Conservation (phyloP, 1,140 invertebrate species). For the Drosophila kohkoa region DNA sequence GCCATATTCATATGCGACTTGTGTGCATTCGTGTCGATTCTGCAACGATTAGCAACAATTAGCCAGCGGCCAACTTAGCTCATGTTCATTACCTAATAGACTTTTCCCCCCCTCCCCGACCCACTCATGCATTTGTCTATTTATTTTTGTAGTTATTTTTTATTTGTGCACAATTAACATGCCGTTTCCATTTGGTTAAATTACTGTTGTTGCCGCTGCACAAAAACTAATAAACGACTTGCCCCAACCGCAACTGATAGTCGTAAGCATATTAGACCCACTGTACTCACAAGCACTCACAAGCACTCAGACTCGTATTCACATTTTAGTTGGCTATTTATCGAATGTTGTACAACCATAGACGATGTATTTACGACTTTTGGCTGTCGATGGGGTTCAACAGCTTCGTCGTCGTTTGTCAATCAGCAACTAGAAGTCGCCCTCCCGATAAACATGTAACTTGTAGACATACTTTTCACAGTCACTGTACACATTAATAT, state of each 20-base stretch:
- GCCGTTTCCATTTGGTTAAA: constrained; percentile 67
- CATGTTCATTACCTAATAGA: constrained; percentile 76
- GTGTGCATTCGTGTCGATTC: constrained; percentile 64
- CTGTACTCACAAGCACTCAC: neutral
- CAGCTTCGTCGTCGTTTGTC: constrained; percentile 58
- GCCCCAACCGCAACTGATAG: constrained; percentile 29
- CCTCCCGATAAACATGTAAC: constrained; percentile 30
- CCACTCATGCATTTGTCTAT: neutral
- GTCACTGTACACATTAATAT: constrained; percentile 44
- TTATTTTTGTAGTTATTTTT: constrained; percentile 25
- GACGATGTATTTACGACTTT: constrained; percentile 69
- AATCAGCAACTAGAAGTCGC: constrained; percentile 43
- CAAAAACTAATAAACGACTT: constrained; percentile 62
- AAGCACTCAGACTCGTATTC: constrained; percentile 2
- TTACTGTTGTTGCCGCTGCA: constrained; percentile 39
- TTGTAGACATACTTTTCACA: neutral
- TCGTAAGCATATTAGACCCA: constrained; percentile 60
- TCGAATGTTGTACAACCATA: constrained; percentile 63
- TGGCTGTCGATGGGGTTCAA: neutral
- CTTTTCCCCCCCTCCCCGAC: constrained; percentile 33
- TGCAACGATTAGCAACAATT: constrained; percentile 79
- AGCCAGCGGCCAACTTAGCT: constrained; percentile 55
- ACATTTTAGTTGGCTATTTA: constrained; percentile 52
- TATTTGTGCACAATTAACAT: constrained; percentile 70
- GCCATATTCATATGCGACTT: constrained; percentile 9